Base-by-base conservation (phyloP, 2,888 invertebrate species). In the Eristalinus aeneus region DNA sequence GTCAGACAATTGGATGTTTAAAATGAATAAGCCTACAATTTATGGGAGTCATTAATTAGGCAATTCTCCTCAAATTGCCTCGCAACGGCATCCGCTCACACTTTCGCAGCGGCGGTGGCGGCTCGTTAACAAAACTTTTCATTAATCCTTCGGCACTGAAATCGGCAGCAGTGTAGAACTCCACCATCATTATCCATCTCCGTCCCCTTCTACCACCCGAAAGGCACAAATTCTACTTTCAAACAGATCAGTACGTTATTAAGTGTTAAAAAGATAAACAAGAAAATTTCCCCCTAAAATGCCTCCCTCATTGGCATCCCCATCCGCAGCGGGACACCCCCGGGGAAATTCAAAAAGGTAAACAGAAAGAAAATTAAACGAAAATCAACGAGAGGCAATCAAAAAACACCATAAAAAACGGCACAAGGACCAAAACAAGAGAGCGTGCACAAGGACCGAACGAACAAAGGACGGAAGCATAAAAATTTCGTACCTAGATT, bases 11-110 rank as follows among this genome's bases (percentile, higher is more conserved):
- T 60, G 68, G 60, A 20, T 16, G 27, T 65, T 56, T 73, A 32
- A 80, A 85, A 64, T 34, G 60, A 81, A 86, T 61, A 77, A 53
- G 65, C 61, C 20, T n/a, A 54, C 64, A 74, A 86, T 86, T 86
- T 82, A 86, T 82, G 77, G 58, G 46, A 10, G 71, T 67, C 74
- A 74, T 86, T 82, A 82, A 86, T 86, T 78, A 86, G 77, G 78
- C 67, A 71, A 82, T 82, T 78, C 71, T 69, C 77, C 63, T 77
- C 74, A 86, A 82, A 82, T 77, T 67, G 78, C 68, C 63, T 56
- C 78, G 36, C 65, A 82, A 77, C 27, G 60, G 31, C 61, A 27
- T 61, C 56, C 10, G 53, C 22, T 56, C 23, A 6, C 22, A 22
- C 56, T 56, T 56, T 56, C 12, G 3, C 10, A 16, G n/a, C 53